These are phyloP conservation scores for Ormyrus pomaceus DNA, from an alignment of 2,888 invertebrate species.

Conservation along the genomic window DNA sequence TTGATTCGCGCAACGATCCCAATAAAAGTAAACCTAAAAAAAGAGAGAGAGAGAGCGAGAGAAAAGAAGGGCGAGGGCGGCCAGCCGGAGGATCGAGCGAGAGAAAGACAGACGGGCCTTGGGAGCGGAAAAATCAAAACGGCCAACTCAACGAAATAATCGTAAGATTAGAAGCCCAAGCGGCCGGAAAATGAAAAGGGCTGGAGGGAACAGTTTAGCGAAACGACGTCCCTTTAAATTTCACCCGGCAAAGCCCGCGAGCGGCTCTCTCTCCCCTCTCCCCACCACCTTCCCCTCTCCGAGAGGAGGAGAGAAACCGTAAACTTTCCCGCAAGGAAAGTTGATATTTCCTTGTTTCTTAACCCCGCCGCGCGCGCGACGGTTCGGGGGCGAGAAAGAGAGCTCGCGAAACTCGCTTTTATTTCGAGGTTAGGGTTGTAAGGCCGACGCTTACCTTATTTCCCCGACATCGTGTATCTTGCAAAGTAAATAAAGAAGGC, in stretches of 20 bases:
- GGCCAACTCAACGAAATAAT: slow-evolving; percentile 40
- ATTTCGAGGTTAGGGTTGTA: slow-evolving; percentile 29
- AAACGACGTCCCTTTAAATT: slow-evolving; percentile 47
- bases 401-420: slow-evolving; percentile 22
- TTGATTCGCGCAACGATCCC: too few relatives aligned
- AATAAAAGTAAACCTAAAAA: not conserved
- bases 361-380: too few relatives aligned
- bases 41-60: not conserved
- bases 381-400: too few relatives aligned
- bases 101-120: not conserved
- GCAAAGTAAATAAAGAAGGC: slow-evolving; percentile 31
- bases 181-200: slow-evolving; percentile 46
- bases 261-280: not conserved
- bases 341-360: slow-evolving; percentile 43
- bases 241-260: slow-evolving; percentile 24
- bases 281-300: not conserved
- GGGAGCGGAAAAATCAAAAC: slow-evolving; percentile 32
- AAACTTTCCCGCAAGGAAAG: slow-evolving; percentile 42
- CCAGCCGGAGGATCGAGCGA: not conserved
- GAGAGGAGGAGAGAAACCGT: slow-evolving; percentile 6
- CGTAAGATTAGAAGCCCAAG: slow-evolving; percentile 48
- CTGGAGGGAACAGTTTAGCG: slow-evolving; percentile 45
- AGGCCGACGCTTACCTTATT: not conserved
- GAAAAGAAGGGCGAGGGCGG: not conserved
- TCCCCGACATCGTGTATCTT: slow-evolving; percentile 15